phyloP scores from a whole-genome alignment of 2,888 invertebrate species.

The Aspidapion aeneum region DNA sequence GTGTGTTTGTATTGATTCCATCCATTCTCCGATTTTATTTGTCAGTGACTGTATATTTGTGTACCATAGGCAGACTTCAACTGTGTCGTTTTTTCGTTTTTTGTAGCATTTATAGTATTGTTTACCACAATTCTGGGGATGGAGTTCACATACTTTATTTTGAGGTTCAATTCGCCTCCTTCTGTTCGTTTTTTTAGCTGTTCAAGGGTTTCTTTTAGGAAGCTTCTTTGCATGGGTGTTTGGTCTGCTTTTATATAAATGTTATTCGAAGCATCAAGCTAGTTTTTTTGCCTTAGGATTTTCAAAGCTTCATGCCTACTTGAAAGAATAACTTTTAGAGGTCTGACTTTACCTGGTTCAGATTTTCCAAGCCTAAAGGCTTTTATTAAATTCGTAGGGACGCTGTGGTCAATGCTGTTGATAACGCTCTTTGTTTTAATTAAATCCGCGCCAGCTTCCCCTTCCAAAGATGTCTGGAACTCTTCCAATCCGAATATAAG shows the following conservation, averaged over 20 bases:
- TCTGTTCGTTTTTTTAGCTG: too few relatives aligned
- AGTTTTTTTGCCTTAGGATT: too few relatives aligned
- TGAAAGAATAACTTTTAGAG: not conserved
- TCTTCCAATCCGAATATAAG: not conserved
- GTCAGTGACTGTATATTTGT: not conserved
- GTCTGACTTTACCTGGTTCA: not conserved
- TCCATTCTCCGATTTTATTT: not conserved
- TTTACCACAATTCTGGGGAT: not conserved
- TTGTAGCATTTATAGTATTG: not conserved
- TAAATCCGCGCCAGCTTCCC: not conserved
- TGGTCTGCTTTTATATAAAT: too few relatives aligned
- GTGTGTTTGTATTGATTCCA: not conserved
- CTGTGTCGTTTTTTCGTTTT: not conserved
- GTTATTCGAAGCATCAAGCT: too few relatives aligned
- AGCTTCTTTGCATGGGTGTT: too few relatives aligned
- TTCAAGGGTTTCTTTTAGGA: too few relatives aligned
- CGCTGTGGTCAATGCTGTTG: not conserved
- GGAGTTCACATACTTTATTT: not conserved
- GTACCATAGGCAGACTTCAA: not conserved
- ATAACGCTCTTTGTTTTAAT: not conserved
- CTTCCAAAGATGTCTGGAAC: too few relatives aligned
- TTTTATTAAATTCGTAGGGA: not conserved
- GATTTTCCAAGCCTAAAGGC: not conserved
- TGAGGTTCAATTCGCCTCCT: not conserved
- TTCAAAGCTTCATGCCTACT: not conserved